Conservation (phyloP, 2,888 invertebrate species). For the Dolichopus griseipennis region DNA sequence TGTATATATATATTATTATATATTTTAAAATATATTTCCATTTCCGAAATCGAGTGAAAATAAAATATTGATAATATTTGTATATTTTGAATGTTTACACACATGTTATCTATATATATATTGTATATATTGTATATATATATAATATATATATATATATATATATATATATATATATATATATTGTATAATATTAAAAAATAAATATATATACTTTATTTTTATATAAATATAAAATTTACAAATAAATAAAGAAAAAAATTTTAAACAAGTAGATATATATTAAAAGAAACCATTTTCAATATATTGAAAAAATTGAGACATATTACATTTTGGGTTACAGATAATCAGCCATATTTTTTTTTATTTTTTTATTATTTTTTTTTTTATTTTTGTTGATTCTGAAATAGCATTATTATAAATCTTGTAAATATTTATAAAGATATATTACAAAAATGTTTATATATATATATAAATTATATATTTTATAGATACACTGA, state of each 20-base stretch:
- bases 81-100: background rate
- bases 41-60: background rate
- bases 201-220: background rate
- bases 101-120: no score
- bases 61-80: background rate
- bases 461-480: background rate
- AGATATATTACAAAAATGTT: background rate
- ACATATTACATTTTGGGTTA: background rate
- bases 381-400: background rate
- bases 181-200: background rate
- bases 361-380: background rate
- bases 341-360: background rate
- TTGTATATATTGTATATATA: no score
- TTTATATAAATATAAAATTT: background rate
- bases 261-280: background rate
- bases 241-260: background rate
- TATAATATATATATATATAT: no score
- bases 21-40: background rate
- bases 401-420: background rate
- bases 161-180: background rate
- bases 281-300: background rate
- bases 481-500: no score
- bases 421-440: constrained; percentile 1
- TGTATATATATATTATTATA: no score
- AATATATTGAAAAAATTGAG: background rate